A percentile compares a stretch with the other conserved stretches of the same genome.
phyloP scores from a whole-genome alignment of 2,797 vertebrate genomes.

The Sebastes alutus region DNA sequence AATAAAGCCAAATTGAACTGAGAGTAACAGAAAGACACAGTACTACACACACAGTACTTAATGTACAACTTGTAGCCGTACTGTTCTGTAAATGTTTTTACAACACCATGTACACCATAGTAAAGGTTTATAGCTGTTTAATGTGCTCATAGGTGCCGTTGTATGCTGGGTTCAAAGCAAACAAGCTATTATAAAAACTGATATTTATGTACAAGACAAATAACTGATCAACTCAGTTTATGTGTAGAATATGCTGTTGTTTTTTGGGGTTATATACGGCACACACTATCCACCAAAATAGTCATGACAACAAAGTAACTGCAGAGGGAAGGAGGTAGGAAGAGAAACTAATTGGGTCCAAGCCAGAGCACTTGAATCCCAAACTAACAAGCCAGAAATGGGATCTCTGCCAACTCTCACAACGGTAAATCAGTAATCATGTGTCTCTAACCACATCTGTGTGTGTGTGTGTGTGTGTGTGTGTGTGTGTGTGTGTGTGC shows the following conservation, averaged over 20 bases:
- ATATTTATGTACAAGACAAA: background rate
- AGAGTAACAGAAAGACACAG: background rate
- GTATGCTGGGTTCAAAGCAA: background rate
- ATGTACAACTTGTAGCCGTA: background rate
- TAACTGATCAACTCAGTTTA: background rate
- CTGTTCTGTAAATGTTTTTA: background rate
- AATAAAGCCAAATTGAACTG: background rate
- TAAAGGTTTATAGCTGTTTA: conserved; percentile 9
- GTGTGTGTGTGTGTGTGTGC: background rate
- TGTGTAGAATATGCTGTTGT: background rate
- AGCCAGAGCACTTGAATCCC: conserved; percentile 51
- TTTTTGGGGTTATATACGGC: background rate
- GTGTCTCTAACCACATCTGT: conserved; percentile 16
- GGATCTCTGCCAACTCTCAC: conserved; percentile 49
- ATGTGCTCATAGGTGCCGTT: background rate
- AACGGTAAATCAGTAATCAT: conserved; percentile 46
- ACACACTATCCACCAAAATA: conserved; percentile 1
- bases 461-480: conserved; percentile 1
- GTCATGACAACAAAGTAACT: conserved; percentile 20
- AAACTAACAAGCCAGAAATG: conserved; percentile 58
- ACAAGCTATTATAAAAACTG: background rate
- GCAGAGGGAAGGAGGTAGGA: conserved; percentile 5
- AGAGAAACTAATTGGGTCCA: conserved; percentile 57
- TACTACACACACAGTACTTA: background rate
- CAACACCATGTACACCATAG: background rate